These are phyloP conservation scores for Rallus limicola DNA, from an alignment of 2,113 vertebrate genomes.

Conservation along the genomic window DNA sequence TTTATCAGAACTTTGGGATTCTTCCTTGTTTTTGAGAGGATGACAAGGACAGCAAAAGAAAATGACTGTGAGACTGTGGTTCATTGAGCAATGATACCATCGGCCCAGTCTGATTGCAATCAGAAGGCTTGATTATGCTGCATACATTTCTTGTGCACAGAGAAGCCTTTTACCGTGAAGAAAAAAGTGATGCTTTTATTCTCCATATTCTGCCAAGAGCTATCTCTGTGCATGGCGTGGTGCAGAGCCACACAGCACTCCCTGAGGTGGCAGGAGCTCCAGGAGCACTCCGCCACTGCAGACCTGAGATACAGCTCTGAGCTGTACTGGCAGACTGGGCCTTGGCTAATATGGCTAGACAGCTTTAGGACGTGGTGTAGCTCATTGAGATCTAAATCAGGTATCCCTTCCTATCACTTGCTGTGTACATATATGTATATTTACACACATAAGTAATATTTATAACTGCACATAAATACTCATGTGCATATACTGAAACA, in stretches of 20 bases:
- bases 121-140: not conserved
- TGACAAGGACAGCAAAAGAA: not conserved
- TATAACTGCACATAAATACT: not conserved
- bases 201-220: accelerated
- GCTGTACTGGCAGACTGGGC: not conserved
- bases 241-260: not conserved
- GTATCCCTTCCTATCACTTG: not conserved
- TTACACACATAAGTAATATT: not conserved
- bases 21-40: not conserved
- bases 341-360: not conserved
- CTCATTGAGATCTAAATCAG: not conserved
- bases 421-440: not conserved
- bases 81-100: not conserved
- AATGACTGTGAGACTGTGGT: not conserved
- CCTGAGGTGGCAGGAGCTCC: not conserved
- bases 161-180: not conserved
- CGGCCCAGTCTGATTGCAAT: not conserved
- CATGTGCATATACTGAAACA: not conserved
- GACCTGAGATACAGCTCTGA: not conserved
- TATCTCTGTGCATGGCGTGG: no score
- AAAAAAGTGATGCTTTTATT: not conserved
- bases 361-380: not conserved
- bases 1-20: not conserved
- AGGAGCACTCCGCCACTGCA: not conserved
- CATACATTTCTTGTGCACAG: not conserved